phyloP scores from a whole-genome alignment of 2,888 invertebrate genomes.

The Epirrhoe tristata region DNA sequence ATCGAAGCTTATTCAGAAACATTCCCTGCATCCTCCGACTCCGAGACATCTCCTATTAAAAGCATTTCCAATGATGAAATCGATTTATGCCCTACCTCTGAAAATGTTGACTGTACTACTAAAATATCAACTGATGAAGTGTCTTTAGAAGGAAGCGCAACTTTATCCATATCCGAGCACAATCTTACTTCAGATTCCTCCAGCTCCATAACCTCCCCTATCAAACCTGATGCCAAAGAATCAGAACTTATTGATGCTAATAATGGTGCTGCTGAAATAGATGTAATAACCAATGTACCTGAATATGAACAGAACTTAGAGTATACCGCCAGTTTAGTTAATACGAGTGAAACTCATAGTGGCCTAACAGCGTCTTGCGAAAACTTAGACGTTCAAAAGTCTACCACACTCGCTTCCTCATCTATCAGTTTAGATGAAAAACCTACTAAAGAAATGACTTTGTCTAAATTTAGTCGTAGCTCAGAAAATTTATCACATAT shows the following conservation, averaged over 20 bases:
- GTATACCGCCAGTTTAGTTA: constrained; percentile 7
- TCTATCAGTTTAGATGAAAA: constrained; percentile 67
- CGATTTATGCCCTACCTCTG: constrained; percentile 6
- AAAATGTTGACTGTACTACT: constrained; percentile 8
- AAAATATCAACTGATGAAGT: constrained; percentile 15
- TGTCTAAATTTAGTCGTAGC: constrained; percentile 65
- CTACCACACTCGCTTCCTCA: constrained; percentile 61
- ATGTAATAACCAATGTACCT: constrained; percentile 5
- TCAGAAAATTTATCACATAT: constrained; percentile 68
- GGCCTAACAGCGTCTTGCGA: constrained; percentile 1
- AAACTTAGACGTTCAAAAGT: constrained; percentile 51
- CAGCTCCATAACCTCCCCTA: constrained; percentile 45
- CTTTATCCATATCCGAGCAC: constrained; percentile 50
- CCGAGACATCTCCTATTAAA: constrained; percentile 55
- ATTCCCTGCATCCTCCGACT: constrained; percentile 53
- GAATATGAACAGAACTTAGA: constrained; percentile 10
- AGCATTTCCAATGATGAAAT: constrained; percentile 40
- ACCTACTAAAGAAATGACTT: constrained; percentile 50
- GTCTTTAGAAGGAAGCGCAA: constrained; percentile 42
- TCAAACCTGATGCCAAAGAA: constrained; percentile 49
- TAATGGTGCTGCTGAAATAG: constrained; percentile 21
- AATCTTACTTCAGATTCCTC: constrained; percentile 44
- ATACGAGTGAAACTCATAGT: constrained; percentile 3
- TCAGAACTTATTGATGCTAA: constrained; percentile 31
- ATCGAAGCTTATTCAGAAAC: constrained; percentile 55